These are phyloP conservation scores for Conus canariensis DNA, from an alignment of 2,888 invertebrate genomes.

Conservation along the genomic window DNA sequence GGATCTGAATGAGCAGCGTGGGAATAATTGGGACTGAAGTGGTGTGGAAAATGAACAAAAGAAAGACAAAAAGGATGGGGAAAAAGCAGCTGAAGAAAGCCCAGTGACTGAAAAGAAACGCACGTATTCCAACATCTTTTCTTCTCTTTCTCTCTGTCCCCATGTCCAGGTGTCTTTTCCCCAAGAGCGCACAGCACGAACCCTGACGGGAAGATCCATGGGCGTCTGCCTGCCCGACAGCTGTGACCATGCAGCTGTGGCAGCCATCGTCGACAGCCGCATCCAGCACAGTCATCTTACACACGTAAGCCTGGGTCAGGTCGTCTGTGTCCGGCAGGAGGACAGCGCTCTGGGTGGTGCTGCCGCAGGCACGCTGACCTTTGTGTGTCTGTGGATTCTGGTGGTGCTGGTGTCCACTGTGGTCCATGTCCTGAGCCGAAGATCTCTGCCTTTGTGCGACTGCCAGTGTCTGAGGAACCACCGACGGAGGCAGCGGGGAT, in stretches of 20 bases:
- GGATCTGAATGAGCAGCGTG: too few species aligned
- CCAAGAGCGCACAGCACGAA: not conserved
- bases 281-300: not conserved
- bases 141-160: not conserved
- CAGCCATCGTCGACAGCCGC: not conserved
- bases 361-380: constrained; percentile 5
- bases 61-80: too few species aligned
- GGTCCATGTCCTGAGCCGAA: not conserved
- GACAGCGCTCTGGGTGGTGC: not conserved
- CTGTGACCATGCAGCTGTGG: not conserved
- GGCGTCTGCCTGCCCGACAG: constrained; percentile 9
- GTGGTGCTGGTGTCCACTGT: not conserved
- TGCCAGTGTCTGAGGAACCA: not conserved
- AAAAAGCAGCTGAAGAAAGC: too few species aligned
- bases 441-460: not conserved
- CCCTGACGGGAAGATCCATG: constrained; percentile 1
- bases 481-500: too few species aligned
- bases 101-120: too few species aligned
- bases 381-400: constrained; percentile 5
- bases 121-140: too few species aligned
- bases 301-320: not conserved
- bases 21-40: too few species aligned
- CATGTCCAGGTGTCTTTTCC: not conserved
- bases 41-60: too few species aligned
- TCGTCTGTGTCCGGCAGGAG: not conserved